Evolutionary conservation across 2,797 vertebrate species (phyloP), one percentile per base, ranked within the genome.

Genomic region (Anniella stebbinsi): DNA sequence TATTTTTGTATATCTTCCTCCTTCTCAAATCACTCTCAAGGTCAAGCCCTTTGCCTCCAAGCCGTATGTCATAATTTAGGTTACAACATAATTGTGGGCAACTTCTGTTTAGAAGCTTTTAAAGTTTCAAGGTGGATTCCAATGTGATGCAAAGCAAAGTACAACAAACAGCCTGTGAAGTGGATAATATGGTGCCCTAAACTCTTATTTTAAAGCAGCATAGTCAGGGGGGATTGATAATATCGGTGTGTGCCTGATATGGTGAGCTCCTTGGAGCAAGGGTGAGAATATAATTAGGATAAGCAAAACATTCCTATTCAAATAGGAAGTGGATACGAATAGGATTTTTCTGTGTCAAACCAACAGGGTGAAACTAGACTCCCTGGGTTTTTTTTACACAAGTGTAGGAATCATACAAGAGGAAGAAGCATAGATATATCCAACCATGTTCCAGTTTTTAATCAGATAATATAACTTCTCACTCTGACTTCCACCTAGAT

Each of bases 71-170:
- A 57, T 86, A 2, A 63, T 66, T 63, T 30, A 80, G 45, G 78
- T 91, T 66, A 73, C 76, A 75, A 67, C 48, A 86, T 86, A 63
- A 60, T 25, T 87, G 78, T 75, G 57, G 77, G 54, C 78, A 81
- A 45, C 33, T 86, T 72, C 15, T 63, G 41, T 76, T 86, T 81
- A 13, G 41, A 88, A 51, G n/a, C 11, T 18, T 54, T 54, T 36
- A 66, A 75, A 57, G 48, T 81, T 36, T 82, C 70, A 67, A 2
- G 36, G 67, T 85, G 41, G 67, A 88, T 90, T 87, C 57, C 70
- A 57, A 57, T 73, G 38, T 75, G 72, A n/a, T 15, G 28, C 21
- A 60, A 87, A 87, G 18, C 45, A 45, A 87, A 45, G 4, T 21
- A 66, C 70, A 87, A 57, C 33, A 73, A 4, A 28, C 7, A 84